phyloP scores from a whole-genome alignment of 2,888 invertebrate species.

The Monochamus alternatus region DNA sequence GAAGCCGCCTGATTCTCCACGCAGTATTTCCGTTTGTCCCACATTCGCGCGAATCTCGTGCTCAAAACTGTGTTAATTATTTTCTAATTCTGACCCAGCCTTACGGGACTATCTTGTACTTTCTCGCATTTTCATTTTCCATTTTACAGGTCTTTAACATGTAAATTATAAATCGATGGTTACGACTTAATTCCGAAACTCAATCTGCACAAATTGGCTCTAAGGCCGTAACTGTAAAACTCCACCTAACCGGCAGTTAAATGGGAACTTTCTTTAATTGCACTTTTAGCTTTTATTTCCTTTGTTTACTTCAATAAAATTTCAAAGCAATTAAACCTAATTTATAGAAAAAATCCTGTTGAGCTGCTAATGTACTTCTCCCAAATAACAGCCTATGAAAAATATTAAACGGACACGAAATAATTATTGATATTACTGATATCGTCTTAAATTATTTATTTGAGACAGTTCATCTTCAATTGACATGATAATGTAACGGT shows the following conservation, averaged over 20 bases:
- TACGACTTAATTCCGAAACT: conserved; percentile 41
- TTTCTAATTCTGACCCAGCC: conserved; percentile 21
- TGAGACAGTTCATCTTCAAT: too few relatives aligned
- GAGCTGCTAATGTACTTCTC: neutral
- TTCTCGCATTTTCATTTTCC: conserved; percentile 33
- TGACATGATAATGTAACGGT: too few relatives aligned
- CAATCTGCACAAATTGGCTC: conserved; percentile 45
- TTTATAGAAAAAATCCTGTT: conserved; percentile 13
- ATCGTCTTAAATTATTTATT: too few relatives aligned
- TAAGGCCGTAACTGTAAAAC: conserved; percentile 37
- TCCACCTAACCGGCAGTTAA: conserved; percentile 35
- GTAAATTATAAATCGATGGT: conserved; percentile 46
- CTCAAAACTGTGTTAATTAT: conserved; percentile 21
- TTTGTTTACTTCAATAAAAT: conserved; percentile 34
- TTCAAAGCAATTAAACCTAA: conserved; percentile 22
- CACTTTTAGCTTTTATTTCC: conserved; percentile 36
- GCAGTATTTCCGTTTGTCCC: conserved; percentile 6
- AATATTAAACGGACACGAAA: too few relatives aligned
- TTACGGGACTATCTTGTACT: conserved; percentile 7
- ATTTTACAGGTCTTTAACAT: conserved; percentile 39
- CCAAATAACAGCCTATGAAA: too few relatives aligned
- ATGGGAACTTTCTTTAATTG: conserved; percentile 41
- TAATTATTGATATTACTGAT: too few relatives aligned
- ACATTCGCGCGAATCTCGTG: neutral
- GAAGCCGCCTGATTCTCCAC: neutral